Base-by-base conservation (phyloP, 2,113 vertebrate genomes). In the Vombatus ursinus region DNA sequence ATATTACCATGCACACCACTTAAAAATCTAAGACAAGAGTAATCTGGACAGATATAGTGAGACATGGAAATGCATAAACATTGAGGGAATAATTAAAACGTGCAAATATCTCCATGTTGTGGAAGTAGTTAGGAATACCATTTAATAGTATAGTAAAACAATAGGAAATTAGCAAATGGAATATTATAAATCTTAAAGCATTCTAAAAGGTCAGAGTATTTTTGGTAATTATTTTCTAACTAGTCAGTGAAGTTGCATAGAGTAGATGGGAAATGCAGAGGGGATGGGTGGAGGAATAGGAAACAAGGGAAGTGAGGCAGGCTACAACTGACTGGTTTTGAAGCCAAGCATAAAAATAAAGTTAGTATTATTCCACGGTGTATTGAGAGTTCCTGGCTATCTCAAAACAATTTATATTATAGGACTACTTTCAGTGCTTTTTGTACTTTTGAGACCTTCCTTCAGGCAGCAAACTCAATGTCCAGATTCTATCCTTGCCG, bases 21-120 rank as follows among this genome's bases (percentile, higher is more conserved):
- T 94, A 95, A 95, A 44, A 92, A 94, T 95, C 92, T 93, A 93
- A 97, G 68, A 49, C 2, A 77, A 23, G 7, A 93, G 68, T 94
- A 93, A 52, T 91, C 0, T n/a, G 91, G 94, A 50, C 2, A 92
- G 92, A 50, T 52, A 28, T 9, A 92, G 8, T 44, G 68, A 84
- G n/a, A 84, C 19, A 84, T 23, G 23, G 0, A 44, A 23, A 44
- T 84, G 16, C n/a, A 84, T 84, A 23, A 84, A 84, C n/a, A 44
- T 23, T 8, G 19, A 44, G 7, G 68, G 16, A 84, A 84, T 84
- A 84, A 84, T 84, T 44, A 44, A 84, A 44, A 84, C n/a, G 44
- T 44, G 68, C n/a, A 84, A 84, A 84, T 44, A 44, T 84, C 14
- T 84, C 16, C 19, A 22, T 84, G 68, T 44, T 84, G n/a, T 77